Base-by-base conservation (phyloP, 2,888 invertebrate genomes). In the Chymomyza procnemis region DNA sequence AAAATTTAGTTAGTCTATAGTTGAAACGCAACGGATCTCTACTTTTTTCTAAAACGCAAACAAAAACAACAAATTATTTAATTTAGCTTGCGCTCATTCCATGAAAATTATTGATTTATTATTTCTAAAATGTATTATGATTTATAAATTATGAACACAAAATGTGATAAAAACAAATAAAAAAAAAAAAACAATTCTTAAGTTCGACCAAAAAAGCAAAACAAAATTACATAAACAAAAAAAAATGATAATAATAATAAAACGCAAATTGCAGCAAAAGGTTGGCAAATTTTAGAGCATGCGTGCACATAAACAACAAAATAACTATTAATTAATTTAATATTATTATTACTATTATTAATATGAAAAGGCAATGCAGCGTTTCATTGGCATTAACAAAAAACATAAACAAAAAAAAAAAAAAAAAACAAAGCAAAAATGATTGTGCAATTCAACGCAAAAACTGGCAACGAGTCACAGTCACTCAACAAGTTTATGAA, bases 81-180 rank as follows among this genome's bases (percentile, higher is more conserved):
- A 78, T 78, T 80, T 85, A 83, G 76, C 78, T 87, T 87, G 85
- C 82, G 87, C 83, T 87, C 83, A 83, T 83, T 83, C 83, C 83
- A 83, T 82, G 73, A 81, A 85, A 80, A 62, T 71, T 52, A 68
- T 66, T 70, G 70, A 69, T 69, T 67, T 78, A 74, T 70, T 76
- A 70, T 70, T 63, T 64, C 26, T 66, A 74, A 71, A 46, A 16
- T 30, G 58, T 67, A 58, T 71, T 75, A 83, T 73, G 61, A 70
- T 74, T 64, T 80, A 85, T 6, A 26, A 26, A 83, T 76, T 78
- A 83, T 69, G 67, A 78, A 85, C 85, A 85, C 83, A 59, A 85
- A 71, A 83, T 83, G 83, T 83, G 83, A 83, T 83, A 83, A 80
- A 65, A n/a, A n/a, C n/a, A n/a, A n/a, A n/a, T n/a, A n/a, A n/a